These are phyloP conservation scores for Polypterus bichir DNA, from an alignment of 2,113 vertebrate genomes.

Conservation along the genomic window DNA sequence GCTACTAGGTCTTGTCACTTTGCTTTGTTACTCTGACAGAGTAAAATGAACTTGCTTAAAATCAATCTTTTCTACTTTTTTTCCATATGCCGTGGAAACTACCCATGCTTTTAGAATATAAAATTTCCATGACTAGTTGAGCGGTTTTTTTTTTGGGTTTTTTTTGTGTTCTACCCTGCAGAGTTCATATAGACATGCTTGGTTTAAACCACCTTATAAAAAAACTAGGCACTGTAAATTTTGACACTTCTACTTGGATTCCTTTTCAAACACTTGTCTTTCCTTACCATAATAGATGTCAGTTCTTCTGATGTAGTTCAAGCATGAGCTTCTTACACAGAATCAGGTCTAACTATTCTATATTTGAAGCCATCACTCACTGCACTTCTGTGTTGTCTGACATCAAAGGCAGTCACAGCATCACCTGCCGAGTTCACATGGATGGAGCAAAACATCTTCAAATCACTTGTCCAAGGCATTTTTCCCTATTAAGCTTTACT, in stretches of 20 bases:
- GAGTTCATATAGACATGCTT: slow-evolving; percentile 93
- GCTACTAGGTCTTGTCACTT: slow-evolving; percentile 10
- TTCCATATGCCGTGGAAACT: slow-evolving; percentile 75
- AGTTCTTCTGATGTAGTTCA: slow-evolving; percentile 94
- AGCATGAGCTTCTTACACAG: slow-evolving; percentile 72
- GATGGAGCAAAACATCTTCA: slow-evolving; percentile 96
- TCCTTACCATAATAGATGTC: slow-evolving; percentile 97
- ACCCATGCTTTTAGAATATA: slow-evolving; percentile 76
- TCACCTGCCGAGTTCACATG: slow-evolving; percentile 94
- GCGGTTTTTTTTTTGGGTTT: slow-evolving; percentile 58
- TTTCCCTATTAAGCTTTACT: slow-evolving; percentile 80
- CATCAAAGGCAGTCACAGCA: slow-evolving; percentile 82
- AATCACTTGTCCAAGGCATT: slow-evolving; percentile 98
- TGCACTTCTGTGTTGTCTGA: slow-evolving; percentile 92
- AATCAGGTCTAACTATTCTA: slow-evolving; percentile 83
- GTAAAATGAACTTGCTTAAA: slow-evolving; percentile 12
- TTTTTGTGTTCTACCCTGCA: slow-evolving; percentile 78
- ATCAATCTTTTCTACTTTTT: slow-evolving; percentile 26
- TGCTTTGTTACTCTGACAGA: slow-evolving; percentile 18
- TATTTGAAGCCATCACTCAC: slow-evolving; percentile 92
- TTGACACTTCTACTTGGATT: slow-evolving; percentile 96
- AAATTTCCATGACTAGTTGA: slow-evolving; percentile 66
- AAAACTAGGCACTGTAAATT: slow-evolving; percentile 81
- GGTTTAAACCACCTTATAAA: slow-evolving; percentile 98
- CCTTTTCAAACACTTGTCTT: slow-evolving; percentile 97